Evolutionary conservation across 2,797 vertebrate genomes (phyloP).

Genomic region (Amazona ochrocephala): DNA sequence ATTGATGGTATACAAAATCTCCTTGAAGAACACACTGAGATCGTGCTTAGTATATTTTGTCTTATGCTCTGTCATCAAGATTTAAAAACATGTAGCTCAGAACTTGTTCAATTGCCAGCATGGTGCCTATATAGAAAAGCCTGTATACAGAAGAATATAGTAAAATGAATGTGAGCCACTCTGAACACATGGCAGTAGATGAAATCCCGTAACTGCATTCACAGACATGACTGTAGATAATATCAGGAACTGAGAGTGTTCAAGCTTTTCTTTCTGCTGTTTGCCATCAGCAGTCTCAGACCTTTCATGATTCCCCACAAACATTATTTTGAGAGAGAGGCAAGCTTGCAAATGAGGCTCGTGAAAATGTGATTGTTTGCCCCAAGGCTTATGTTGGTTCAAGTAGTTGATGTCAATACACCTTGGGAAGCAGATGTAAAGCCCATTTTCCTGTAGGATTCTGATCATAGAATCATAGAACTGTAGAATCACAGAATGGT

Average conservation of each 20-base stretch:
- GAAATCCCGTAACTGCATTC: neutral
- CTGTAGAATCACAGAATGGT: neutral
- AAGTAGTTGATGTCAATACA: neutral
- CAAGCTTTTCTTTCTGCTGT: neutral
- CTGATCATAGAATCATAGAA: neutral
- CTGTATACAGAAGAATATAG: rapidly evolving
- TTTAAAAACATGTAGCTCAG: neutral
- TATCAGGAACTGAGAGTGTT: neutral
- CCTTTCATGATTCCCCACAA: neutral
- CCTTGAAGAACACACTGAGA: neutral
- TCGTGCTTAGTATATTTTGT: neutral
- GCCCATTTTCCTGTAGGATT: neutral
- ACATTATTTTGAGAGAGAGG: neutral
- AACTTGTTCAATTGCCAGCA: neutral
- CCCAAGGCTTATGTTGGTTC: neutral
- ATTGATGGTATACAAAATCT: neutral
- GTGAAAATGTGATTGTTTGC: neutral
- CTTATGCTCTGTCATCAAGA: neutral
- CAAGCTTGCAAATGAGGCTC: neutral
- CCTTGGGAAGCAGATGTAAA: neutral
- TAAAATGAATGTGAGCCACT: neutral
- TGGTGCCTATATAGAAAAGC: neutral
- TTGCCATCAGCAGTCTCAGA: neutral
- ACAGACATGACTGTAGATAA: neutral
- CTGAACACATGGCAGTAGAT: neutral